Evolutionary conservation across 1,140 invertebrate genomes (phyloP).

Genomic region (Eumaeus atala): DNA sequence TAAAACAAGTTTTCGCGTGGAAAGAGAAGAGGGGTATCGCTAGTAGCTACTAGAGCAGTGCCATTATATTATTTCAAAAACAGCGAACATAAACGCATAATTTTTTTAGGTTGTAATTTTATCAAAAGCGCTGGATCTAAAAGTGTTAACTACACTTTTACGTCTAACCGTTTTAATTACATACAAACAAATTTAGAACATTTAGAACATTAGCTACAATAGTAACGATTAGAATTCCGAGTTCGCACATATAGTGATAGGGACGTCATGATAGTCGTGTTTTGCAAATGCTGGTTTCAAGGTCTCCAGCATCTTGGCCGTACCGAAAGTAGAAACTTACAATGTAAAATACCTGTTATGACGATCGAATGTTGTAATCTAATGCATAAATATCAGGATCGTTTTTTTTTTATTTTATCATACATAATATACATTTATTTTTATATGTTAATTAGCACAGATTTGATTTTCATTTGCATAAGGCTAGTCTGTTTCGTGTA

Average conservation of each 20-base stretch:
- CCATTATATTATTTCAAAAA: too few relatives aligned
- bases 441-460: conserved; percentile 8
- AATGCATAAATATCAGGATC: conserved; percentile 13
- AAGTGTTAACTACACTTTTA: too few relatives aligned
- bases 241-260: conserved; percentile 31
- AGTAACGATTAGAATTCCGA: conserved; percentile 31
- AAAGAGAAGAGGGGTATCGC: too few relatives aligned
- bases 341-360: conserved; percentile 49
- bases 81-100: too few relatives aligned
- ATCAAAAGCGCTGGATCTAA: too few relatives aligned
- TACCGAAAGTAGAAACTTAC: conserved; percentile 57
- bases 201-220: too few relatives aligned
- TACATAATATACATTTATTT: conserved; percentile 7
- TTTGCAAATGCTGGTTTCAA: conserved; percentile 49
- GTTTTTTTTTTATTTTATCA: conserved; percentile 8
- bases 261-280: conserved; percentile 28
- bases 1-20: too few relatives aligned
- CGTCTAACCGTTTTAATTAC: too few relatives aligned
- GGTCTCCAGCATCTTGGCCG: conserved; percentile 52
- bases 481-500: not conserved
- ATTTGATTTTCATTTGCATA: conserved; percentile 3
- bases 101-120: too few relatives aligned
- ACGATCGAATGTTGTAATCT: conserved; percentile 33
- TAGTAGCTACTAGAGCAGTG: too few relatives aligned
- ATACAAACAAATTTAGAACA: too few relatives aligned